A percentile compares a stretch with the other conserved stretches of the same genome.
Conservation (phyloP, 2,888 invertebrate genomes). For the Nephrotoma flavescens region DNA sequence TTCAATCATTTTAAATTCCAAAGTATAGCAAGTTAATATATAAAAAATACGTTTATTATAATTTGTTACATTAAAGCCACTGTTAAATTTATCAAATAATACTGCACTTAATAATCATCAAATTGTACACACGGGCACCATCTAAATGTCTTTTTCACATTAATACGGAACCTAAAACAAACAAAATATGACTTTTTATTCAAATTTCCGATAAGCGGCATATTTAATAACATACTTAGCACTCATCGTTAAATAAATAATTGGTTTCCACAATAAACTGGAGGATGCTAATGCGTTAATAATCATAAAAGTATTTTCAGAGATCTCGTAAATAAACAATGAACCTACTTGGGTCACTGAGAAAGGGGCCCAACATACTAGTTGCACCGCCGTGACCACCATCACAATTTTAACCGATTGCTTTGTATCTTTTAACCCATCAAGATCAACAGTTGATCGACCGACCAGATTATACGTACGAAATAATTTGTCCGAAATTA, state of each 20-base stretch:
- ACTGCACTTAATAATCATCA: not conserved
- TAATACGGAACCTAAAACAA: not conserved
- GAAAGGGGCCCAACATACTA: not conserved
- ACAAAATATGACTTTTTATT: no score
- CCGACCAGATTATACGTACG: not conserved
- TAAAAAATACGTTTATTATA: no score
- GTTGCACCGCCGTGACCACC: not conserved
- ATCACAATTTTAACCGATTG: not conserved
- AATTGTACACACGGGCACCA: not conserved
- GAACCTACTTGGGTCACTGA: not conserved
- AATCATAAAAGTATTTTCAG: not conserved
- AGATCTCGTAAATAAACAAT: not conserved
- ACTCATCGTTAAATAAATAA: not conserved
- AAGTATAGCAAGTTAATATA: no score
- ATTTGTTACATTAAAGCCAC: no score
- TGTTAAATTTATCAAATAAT: not conserved
- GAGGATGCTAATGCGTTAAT: not conserved
- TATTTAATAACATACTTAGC: not conserved
- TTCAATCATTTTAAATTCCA: no score
- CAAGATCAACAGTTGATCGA: not conserved
- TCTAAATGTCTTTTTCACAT: not conserved
- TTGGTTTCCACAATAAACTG: not conserved
- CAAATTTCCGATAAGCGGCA: no score
- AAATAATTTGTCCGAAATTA: not conserved
- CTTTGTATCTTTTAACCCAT: not conserved